Evolutionary conservation across 2,888 invertebrate genomes (phyloP).

Genomic region (Zelleria hepariella): DNA sequence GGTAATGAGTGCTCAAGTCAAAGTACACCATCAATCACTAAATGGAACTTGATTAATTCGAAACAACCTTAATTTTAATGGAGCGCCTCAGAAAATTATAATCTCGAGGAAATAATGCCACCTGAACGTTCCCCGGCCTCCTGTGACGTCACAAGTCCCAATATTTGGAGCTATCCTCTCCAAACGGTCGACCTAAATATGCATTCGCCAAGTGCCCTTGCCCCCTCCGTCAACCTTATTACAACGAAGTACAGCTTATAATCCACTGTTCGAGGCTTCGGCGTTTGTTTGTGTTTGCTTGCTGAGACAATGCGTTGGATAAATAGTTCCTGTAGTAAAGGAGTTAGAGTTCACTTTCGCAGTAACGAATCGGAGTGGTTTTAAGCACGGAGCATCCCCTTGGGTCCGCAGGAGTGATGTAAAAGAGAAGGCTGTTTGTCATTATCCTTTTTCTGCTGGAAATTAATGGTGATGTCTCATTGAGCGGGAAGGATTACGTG

Average conservation of each 20-base stretch:
- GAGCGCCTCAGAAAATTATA: background rate
- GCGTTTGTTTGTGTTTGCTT: background rate
- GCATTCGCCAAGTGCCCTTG: background rate
- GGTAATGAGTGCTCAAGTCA: background rate
- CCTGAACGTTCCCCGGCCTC: background rate
- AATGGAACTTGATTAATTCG: background rate
- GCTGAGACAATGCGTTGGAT: background rate
- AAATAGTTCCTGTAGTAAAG: background rate
- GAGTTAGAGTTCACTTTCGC: background rate
- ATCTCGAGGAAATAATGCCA: background rate
- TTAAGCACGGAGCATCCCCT: background rate
- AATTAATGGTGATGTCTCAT: conserved; percentile 5
- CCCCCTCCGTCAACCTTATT: background rate
- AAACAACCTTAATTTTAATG: background rate
- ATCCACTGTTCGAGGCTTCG: background rate
- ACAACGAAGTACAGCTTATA: background rate
- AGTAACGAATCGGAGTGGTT: background rate
- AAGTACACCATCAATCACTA: background rate
- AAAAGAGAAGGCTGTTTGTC: conserved; percentile 5
- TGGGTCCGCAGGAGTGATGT: background rate
- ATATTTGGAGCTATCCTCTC: conserved; percentile 1
- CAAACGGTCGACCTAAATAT: conserved; percentile 4
- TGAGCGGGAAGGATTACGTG: background rate
- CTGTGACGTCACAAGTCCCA: background rate
- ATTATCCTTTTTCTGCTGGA: conserved; percentile 4